A percentile compares a stretch with the other conserved stretches of the same genome.
phyloP scores from a whole-genome alignment of 2,113 vertebrate genomes.

The Coracopsis vasa region DNA sequence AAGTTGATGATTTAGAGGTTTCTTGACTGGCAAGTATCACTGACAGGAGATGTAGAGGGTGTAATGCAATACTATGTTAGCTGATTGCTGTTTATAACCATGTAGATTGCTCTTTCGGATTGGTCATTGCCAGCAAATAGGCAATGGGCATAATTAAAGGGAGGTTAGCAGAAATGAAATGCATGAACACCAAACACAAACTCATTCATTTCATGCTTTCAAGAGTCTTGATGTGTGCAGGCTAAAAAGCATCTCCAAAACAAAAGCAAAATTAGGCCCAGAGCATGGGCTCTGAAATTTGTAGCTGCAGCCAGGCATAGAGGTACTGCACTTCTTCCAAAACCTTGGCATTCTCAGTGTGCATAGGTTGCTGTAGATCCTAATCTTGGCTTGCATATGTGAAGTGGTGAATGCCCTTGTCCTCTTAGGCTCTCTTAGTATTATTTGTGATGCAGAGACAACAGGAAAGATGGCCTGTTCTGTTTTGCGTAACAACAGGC shows the following conservation, averaged over 20 bases:
- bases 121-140: neutral
- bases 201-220: neutral
- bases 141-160: neutral
- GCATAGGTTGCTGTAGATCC: neutral
- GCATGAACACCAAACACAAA: neutral
- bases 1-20: slow-evolving; percentile 8
- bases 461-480: neutral
- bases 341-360: neutral
- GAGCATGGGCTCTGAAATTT: neutral
- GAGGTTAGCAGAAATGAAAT: neutral
- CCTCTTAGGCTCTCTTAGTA: neutral
- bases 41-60: neutral
- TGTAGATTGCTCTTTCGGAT: neutral
- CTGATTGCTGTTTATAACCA: neutral
- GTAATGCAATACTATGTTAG: neutral
- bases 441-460: neutral
- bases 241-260: neutral
- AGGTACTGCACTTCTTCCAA: neutral
- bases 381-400: neutral
- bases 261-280: neutral
- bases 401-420: neutral
- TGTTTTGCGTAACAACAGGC: neutral
- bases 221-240: neutral
- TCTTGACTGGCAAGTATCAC: neutral
- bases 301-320: neutral